Evolutionary conservation across 1,140 invertebrate genomes (phyloP).

Genomic region (Aphelinus atriplicis): DNA sequence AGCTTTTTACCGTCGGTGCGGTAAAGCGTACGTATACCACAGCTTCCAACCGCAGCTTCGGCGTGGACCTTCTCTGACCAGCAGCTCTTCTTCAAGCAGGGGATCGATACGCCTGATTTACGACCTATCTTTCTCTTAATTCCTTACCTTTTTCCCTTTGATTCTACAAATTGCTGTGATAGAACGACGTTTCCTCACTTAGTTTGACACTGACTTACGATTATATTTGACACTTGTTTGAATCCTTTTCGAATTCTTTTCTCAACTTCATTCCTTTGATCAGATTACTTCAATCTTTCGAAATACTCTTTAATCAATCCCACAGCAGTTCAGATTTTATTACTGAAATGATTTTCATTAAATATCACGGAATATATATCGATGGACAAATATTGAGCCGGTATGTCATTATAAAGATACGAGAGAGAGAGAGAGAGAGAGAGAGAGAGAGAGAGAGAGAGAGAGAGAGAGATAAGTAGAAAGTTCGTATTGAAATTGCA

Average conservation of each 20-base stretch:
- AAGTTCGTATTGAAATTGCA: too few species aligned
- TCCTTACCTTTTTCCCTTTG: conserved; percentile 4
- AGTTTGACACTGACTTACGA: conserved; percentile 2
- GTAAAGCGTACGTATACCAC: not conserved
- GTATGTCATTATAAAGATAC: too few species aligned
- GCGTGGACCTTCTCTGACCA: not conserved
- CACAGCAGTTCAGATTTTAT: too few species aligned
- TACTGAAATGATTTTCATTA: too few species aligned
- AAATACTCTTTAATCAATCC: too few species aligned
- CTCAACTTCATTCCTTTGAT: too few species aligned
- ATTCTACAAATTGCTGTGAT: conserved; percentile 15
- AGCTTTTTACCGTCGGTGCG: not conserved
- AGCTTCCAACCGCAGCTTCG: not conserved
- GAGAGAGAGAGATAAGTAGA: too few species aligned
- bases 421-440: too few species aligned
- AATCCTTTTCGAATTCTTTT: not conserved
- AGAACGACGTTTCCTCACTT: conserved; percentile 20
- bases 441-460: too few species aligned
- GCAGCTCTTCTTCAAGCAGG: not conserved
- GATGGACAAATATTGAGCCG: too few species aligned
- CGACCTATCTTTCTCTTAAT: conserved; percentile 37
- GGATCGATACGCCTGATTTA: conserved; percentile 57
- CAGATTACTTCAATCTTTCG: too few species aligned
- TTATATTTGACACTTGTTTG: not conserved
- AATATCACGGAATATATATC: too few species aligned